Percentiles rank a stretch among this genome's conserved stretches.
Evolutionary conservation across 2,888 invertebrate species (phyloP).

Genomic region (Acrobasis repandana): DNA sequence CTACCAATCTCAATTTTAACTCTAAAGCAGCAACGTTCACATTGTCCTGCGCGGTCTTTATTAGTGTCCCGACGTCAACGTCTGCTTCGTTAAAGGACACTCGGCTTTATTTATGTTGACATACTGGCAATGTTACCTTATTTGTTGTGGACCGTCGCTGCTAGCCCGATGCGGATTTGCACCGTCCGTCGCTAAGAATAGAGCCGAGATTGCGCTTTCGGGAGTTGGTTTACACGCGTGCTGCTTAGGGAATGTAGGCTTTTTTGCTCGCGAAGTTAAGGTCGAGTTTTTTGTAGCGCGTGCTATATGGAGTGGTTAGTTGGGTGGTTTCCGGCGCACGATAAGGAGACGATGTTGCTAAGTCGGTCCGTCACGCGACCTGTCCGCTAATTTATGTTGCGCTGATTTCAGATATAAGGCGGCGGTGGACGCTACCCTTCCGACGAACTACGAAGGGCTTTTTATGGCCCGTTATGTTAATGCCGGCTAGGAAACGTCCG

Average conservation of each 20-base stretch:
- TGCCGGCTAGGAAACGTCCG: constrained; percentile 57
- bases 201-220: constrained; percentile 53
- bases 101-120: constrained; percentile 81
- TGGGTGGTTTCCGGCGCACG: constrained; percentile 71
- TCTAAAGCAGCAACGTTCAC: constrained; percentile 56
- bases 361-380: constrained; percentile 79
- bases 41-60: constrained; percentile 56
- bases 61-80: constrained; percentile 75
- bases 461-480: constrained; percentile 67
- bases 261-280: constrained; percentile 52
- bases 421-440: constrained; percentile 58
- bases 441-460: constrained; percentile 39
- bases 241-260: constrained; percentile 55
- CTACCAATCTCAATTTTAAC: constrained; percentile 54
- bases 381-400: constrained; percentile 80
- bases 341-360: constrained; percentile 76
- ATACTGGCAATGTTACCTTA: constrained; percentile 78
- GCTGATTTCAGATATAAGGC: constrained; percentile 75
- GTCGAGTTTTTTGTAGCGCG: constrained; percentile 49
- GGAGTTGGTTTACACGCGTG: constrained; percentile 36
- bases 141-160: constrained; percentile 60
- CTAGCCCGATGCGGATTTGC: constrained; percentile 43
- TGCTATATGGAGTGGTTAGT: constrained; percentile 50
- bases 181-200: constrained; percentile 54
- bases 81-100: constrained; percentile 82